Conservation (phyloP, 2,113 vertebrate genomes). For the Siniperca chuatsi region DNA sequence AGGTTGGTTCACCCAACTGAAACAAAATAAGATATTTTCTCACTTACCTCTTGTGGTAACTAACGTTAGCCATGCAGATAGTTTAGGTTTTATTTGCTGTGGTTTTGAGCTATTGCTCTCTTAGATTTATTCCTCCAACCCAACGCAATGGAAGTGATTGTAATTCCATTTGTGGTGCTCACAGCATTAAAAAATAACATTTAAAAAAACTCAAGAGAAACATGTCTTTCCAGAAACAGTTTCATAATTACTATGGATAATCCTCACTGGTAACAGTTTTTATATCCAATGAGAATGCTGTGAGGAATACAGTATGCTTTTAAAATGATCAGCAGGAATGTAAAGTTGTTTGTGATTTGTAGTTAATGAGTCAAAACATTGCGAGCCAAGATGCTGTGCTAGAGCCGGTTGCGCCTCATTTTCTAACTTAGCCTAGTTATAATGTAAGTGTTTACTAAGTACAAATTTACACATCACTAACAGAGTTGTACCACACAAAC, state of each 20-base stretch:
- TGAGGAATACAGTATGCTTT: no score
- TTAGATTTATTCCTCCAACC: not conserved
- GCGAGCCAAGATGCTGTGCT: no score
- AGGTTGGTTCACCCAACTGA: not conserved
- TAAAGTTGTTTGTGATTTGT: not conserved
- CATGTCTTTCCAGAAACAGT: not conserved
- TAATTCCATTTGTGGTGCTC: not conserved
- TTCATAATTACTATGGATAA: no score
- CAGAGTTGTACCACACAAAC: no score
- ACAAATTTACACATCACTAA: no score
- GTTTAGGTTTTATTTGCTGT: not conserved
- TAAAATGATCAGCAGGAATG: not conserved
- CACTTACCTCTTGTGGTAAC: not conserved
- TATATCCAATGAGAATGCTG: no score
- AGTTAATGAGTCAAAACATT: no score
- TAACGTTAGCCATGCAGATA: not conserved
- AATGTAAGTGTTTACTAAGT: no score
- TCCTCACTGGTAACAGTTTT: no score
- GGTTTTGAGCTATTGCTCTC: not conserved
- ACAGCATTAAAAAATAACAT: not conserved
- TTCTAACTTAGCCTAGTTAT: no score
- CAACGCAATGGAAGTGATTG: not conserved
- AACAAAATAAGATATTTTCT: not conserved
- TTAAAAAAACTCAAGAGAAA: not conserved
- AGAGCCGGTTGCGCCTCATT: no score